A percentile compares a stretch with the other conserved stretches of the same genome.
Conservation (phyloP, 2,113 vertebrate species). For the Tauraco erythrolophus region DNA sequence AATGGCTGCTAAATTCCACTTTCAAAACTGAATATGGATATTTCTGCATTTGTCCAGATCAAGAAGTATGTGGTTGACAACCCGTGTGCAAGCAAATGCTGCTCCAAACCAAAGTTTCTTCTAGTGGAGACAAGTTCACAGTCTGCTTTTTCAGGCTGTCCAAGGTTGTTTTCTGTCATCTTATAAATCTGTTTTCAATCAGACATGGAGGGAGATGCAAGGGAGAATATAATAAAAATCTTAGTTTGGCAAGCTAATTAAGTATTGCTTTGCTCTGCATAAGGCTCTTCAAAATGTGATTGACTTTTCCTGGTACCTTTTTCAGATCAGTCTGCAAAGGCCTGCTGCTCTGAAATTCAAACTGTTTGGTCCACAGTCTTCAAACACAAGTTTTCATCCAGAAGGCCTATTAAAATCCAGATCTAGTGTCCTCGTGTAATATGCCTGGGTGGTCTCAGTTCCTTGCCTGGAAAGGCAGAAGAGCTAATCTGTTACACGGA, state of each 20-base stretch:
- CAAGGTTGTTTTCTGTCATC: neutral
- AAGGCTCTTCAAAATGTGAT: neutral
- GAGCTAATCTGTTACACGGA: neutral
- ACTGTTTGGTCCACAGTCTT: neutral
- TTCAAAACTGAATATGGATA: neutral
- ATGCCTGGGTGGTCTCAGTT: neutral
- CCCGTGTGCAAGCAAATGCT: neutral
- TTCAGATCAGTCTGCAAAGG: neutral
- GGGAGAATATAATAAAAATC: neutral
- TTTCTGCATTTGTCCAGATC: neutral
- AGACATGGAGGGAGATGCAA: neutral
- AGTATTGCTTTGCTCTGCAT: neutral
- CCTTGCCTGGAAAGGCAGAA: neutral
- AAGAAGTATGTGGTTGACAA: neutral
- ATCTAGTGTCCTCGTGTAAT: neutral
- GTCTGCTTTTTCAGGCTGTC: neutral
- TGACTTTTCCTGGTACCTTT: neutral
- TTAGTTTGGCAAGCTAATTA: neutral
- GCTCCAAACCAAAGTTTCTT: neutral
- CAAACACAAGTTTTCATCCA: neutral
- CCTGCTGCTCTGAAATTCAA: neutral
- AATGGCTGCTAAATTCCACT: neutral
- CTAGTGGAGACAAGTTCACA: neutral
- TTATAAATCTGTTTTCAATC: neutral
- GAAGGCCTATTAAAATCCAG: neutral